Evolutionary conservation across 1,140 invertebrate genomes (phyloP).

Genomic region (Tribolium castaneum): DNA sequence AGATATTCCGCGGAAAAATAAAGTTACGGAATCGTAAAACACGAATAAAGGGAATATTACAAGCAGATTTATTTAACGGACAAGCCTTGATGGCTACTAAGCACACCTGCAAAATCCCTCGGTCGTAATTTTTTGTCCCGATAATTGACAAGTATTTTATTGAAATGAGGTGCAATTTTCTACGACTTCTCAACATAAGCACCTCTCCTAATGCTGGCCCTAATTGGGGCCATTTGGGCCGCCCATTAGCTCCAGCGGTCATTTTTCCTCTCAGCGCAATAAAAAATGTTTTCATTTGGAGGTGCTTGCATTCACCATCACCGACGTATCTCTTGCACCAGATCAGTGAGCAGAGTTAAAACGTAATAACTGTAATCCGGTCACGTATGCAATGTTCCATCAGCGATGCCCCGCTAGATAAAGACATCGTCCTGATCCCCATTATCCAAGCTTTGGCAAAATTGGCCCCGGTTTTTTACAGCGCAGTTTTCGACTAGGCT

Average conservation of each 20-base stretch:
- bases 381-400: slow-evolving; percentile 55
- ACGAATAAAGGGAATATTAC: slow-evolving; percentile 4
- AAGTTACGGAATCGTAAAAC: slow-evolving; percentile 24
- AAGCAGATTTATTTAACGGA: slow-evolving; percentile 25
- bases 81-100: background rate
- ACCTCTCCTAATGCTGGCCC: background rate
- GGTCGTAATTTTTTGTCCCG: background rate
- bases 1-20: slow-evolving; percentile 29
- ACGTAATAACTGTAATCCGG: slow-evolving; percentile 44
- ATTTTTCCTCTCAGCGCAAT: background rate
- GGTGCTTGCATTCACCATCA: background rate
- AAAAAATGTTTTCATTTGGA: background rate
- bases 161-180: slow-evolving; percentile 1
- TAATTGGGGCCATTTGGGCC: background rate
- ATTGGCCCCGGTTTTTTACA: slow-evolving; percentile 48
- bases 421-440: slow-evolving; percentile 54
- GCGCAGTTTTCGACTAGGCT: background rate
- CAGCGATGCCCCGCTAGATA: slow-evolving; percentile 49
- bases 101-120: slow-evolving; percentile 6
- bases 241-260: background rate
- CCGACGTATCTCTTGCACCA: slow-evolving; percentile 14
- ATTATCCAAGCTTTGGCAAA: slow-evolving; percentile 54
- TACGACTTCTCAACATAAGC: background rate
- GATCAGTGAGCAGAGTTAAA: slow-evolving; percentile 37
- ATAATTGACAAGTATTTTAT: background rate